These are phyloP conservation scores for Cheirogaleus major DNA, from an alignment of 2,797 vertebrate genomes.

Conservation along the genomic window DNA sequence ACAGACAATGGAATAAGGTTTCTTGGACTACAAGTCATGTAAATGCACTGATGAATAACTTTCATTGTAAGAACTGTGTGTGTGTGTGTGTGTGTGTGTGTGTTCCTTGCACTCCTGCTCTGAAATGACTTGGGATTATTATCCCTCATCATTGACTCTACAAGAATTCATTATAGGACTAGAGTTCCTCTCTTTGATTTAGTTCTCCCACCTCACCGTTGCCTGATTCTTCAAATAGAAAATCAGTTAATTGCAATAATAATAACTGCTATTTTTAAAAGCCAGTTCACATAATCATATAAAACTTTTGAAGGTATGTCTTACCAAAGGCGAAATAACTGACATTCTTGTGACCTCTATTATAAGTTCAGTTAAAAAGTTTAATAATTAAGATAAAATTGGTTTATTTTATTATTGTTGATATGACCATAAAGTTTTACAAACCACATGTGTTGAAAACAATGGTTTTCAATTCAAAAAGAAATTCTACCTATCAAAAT, in stretches of 20 bases:
- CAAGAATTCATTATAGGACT: neutral
- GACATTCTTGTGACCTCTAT: neutral
- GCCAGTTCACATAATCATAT: neutral
- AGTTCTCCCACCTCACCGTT: neutral
- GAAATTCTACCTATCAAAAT: neutral
- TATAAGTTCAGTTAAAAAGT: neutral
- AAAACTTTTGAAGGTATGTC: neutral
- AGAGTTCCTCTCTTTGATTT: neutral
- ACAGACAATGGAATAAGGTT: accelerated
- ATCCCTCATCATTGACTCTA: neutral
- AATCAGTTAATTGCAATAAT: neutral
- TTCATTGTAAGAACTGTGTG: neutral
- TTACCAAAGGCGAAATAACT: neutral
- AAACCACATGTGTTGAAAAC: neutral
- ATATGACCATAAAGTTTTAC: neutral
- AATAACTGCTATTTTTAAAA: neutral
- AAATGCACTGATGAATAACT: neutral
- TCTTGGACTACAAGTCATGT: neutral
- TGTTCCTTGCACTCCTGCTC: neutral
- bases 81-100: neutral
- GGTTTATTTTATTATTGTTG: neutral
- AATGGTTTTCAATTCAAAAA: neutral
- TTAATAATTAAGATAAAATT: neutral
- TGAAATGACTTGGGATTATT: neutral
- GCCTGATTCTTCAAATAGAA: neutral